Base-by-base conservation (phyloP, 2,797 vertebrate species). In the Paguma larvata region DNA sequence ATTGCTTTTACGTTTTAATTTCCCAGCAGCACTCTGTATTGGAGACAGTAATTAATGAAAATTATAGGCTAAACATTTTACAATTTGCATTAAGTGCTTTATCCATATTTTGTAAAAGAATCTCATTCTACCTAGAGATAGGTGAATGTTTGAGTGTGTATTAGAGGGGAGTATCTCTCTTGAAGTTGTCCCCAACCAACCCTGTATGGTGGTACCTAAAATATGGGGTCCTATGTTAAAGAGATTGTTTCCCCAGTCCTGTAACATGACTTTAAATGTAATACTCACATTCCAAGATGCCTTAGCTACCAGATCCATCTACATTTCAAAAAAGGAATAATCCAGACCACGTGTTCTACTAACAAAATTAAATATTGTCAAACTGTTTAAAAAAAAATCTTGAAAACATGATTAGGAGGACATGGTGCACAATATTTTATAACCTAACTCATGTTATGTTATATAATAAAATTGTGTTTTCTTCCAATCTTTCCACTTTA, bases 1-100 rank as follows among this genome's bases (percentile, higher is more conserved):
- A 62, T 85, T 85, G 63, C 41, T 89, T 91, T 94, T 95, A 84
- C 86, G 46, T 92, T 96, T 97, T 95, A 92, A 97, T 97, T 97
- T 97, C 65, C 93, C 78, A 92, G 51, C 38, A 96, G 85, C 82
- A 73, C 88, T 92, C 75, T 91, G 30, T 92, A 78, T 85, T 94
- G 27, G 92, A 97, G 87, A 96, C 2, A 95, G 48, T 93, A 96
- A 94, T 96, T 93, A 96, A 91, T 79, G 53, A 73, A 90, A 97
- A 92, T 87, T 91, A 82, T 72, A 77, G 80, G 68, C 19, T 95
- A 95, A 90, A 91, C 44, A 83, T 80, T 96, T 92, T 75, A 65
- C 95, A 97, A 59, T 96, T 95, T 96, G 10, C 56, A 94, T 92
- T 87, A 85, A 95, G 21, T 59, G 19, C 21, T 70, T 86, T 95